Evolutionary conservation across 2,888 invertebrate species (phyloP).

Genomic region (Drosophila austrosaltans): DNA sequence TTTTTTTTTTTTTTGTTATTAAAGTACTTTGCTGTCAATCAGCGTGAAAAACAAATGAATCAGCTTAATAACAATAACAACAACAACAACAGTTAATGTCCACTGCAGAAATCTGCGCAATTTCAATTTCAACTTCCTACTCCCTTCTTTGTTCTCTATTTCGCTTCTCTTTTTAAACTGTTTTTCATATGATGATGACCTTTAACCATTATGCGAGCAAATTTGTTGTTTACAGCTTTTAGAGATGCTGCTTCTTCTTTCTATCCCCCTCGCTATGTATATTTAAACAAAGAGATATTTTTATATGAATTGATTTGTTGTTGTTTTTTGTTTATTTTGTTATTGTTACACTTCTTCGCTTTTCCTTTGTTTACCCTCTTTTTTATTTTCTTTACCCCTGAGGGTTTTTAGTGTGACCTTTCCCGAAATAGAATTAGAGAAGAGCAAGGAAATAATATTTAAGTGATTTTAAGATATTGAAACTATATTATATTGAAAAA

Average conservation of each 20-base stretch:
- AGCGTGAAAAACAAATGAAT: conserved; percentile 53
- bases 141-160: not conserved
- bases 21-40: conserved; percentile 16
- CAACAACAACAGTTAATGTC: not conserved
- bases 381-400: not conserved
- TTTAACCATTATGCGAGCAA: not conserved
- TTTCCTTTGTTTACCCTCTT: conserved; percentile 6
- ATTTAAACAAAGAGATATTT: conserved; percentile 29
- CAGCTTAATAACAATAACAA: conserved; percentile 28
- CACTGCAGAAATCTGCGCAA: conserved; percentile 28
- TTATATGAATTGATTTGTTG: conserved; percentile 13
- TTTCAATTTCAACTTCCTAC: conserved; percentile 10
- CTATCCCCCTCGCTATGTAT: not conserved
- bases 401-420: not conserved
- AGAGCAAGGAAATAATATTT: not conserved
- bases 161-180: not conserved
- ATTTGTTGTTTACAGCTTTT: not conserved
- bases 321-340: conserved; percentile 34
- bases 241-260: not conserved
- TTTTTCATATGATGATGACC: not conserved
- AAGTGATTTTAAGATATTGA: no score
- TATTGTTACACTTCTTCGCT: conserved; percentile 28
- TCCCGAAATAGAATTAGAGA: not conserved
- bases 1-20: not conserved
- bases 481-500: no score